Evolutionary conservation across 1,140 invertebrate species (phyloP).

Genomic region (Lysiphlebus fabarum): DNA sequence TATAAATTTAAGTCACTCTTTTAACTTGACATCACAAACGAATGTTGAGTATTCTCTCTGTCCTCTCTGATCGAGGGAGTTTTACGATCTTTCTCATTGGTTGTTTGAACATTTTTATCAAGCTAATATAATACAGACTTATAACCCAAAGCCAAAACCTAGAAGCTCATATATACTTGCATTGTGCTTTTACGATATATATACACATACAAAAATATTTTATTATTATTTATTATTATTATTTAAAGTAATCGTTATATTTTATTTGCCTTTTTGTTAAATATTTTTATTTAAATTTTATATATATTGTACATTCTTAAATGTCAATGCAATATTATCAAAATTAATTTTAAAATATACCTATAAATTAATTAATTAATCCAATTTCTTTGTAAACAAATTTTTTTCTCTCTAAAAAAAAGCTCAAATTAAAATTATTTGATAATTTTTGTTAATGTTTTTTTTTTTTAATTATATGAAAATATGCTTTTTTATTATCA

Average conservation of each 20-base stretch:
- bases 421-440: too few species aligned
- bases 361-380: too few species aligned
- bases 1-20: conserved; percentile 51
- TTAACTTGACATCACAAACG: conserved; percentile 50
- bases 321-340: too few species aligned
- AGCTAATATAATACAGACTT: conserved; percentile 56
- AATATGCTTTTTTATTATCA: too few species aligned
- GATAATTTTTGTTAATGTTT: too few species aligned
- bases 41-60: conserved; percentile 47
- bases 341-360: too few species aligned
- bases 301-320: neutral
- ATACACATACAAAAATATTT: conserved; percentile 26
- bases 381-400: too few species aligned
- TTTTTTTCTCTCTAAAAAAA: too few species aligned
- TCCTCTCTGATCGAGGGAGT: conserved; percentile 21
- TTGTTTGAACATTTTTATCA: conserved; percentile 39
- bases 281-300: conserved; percentile 33
- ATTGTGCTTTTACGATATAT: conserved; percentile 49
- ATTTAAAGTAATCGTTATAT: conserved; percentile 52
- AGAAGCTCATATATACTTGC: conserved; percentile 35
- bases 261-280: conserved; percentile 47
- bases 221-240: conserved; percentile 20
- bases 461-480: too few species aligned
- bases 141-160: conserved; percentile 52
- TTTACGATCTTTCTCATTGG: conserved; percentile 53